Base-by-base conservation (phyloP, 2,888 invertebrate species). In the Chrysopilus asiliformis region DNA sequence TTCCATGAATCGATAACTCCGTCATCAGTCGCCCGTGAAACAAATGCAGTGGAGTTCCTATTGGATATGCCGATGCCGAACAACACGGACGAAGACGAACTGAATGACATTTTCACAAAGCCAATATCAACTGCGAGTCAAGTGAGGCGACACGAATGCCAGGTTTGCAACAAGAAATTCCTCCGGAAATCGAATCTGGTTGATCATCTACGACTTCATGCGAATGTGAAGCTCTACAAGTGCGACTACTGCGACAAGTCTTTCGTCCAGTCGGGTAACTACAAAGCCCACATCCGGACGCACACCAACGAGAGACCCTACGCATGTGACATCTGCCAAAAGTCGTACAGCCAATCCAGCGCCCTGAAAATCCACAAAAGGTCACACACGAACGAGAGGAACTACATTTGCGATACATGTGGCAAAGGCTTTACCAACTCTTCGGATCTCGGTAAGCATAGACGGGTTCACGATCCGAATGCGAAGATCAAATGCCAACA, bases 251-350 rank as follows among this genome's bases (percentile, higher is more conserved):
- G 52, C 25, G 46, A 43, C 13, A 51, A 50, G 25, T 35, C 45
- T 2, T 52, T 52, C 20, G 51, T 51, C 3, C 52, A 52, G 31
- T 35, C 46, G 7, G 50, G 42, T 3, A 52, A 51, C 32, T 51
- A 46, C 27, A 45, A 45, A 12, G 43, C 46, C 2, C 52, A 52
- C 14, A 8, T 50, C 16, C 32, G 49, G 15, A 47, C 39, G 2
- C 52, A 52, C 19, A 49, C 51, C 1, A 48, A 47, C 9, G 52
- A 51, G n/a, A 43, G 45, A 6, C 52, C 51, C 2, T 52, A 27
- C 19, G 18, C 30, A 4, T 52, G 51, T 30, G 16, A 37, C 2
- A 15, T 47, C 2, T 52, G 52, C 25, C 4, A 14, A 1, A 51
- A 50, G 38, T 26, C 44, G 1, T 52, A 47, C 32, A 45, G 36